These are phyloP conservation scores for Thymallus thymallus DNA, from an alignment of 2,113 vertebrate genomes.

Conservation along the genomic window DNA sequence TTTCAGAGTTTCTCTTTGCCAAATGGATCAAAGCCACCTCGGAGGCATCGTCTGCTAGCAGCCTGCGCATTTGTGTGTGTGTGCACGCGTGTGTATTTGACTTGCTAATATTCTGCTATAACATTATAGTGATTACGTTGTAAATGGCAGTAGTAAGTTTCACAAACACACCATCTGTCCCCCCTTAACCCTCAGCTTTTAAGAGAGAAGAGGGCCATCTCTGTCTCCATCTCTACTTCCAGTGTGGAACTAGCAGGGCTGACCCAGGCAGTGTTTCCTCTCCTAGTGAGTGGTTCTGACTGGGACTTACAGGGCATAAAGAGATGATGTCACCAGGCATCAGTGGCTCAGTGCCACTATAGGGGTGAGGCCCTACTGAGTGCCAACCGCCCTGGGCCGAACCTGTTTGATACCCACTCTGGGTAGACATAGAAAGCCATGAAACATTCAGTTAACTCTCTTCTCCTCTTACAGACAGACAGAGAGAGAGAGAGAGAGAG, in stretches of 20 bases:
- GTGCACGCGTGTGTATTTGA: slow-evolving; percentile 74
- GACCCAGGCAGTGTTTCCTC: neutral
- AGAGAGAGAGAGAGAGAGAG: neutral
- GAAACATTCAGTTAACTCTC: slow-evolving; percentile 37
- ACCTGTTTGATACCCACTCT: slow-evolving; percentile 30
- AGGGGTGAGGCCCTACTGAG: neutral
- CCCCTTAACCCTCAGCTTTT: slow-evolving; percentile 34
- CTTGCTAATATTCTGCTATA: slow-evolving; percentile 79
- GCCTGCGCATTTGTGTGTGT: too few relatives aligned
- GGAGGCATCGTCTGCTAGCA: slow-evolving; percentile 54
- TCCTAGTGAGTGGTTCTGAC: neutral
- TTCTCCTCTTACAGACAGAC: slow-evolving; percentile 5
- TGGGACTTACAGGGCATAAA: neutral
- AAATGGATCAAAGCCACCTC: slow-evolving; percentile 89
- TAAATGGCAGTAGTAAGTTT: slow-evolving; percentile 70
- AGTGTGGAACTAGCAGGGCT: neutral
- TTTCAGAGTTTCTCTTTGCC: slow-evolving; percentile 80
- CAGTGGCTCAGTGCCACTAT: neutral
- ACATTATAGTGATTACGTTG: slow-evolving; percentile 61
- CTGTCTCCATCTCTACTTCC: slow-evolving; percentile 24
- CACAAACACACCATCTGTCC: slow-evolving; percentile 45
- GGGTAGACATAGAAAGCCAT: slow-evolving; percentile 20
- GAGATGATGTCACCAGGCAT: neutral
- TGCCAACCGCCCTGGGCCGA: slow-evolving; percentile 24
- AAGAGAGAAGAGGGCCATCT: slow-evolving; percentile 22